Base-by-base conservation (phyloP, 2,113 vertebrate species). In the Rallus limicola region DNA sequence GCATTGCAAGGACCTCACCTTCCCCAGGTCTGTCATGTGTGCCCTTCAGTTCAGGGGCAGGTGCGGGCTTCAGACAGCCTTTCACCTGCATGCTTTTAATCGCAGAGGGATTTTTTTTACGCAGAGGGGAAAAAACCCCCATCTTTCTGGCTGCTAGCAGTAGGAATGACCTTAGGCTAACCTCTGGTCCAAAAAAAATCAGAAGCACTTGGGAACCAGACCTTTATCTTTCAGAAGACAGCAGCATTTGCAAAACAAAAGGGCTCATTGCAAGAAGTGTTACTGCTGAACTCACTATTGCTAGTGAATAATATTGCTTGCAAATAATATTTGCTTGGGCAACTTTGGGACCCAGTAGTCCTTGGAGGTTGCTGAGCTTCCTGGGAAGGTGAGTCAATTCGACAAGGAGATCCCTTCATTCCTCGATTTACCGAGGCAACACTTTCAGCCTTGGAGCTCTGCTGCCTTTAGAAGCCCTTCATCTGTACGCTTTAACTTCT, bases 201-300 rank as follows among this genome's bases (percentile, higher is more conserved):
- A 20, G 58, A 50, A 83, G n/a, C 5, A n/a, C 0, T 0, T 3
- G 16, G 15, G 38, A 77, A 82, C 69, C 21, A 40, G 28, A 16
- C 5, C 3, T 25, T 12, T 28, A 0, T 11, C 25, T 60, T 29
- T 64, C 24, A n/a, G 64, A 12, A 80, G 12, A 63, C 16, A 56
- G 4, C 20, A 44, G 24, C 7, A 19, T 70, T 33, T 56, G 16
- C 24, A 68, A 70, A 95, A 16, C 1, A 36, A 40, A 85, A 55
- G 25, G 56, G 5, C 5, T 26, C 40, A 25, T 46, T 78, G 18
- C 12, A 81, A 50, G 17, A 38, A 28, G 5, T 10, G 26, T 48
- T 38, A 9, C 26, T 67, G 60, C 28, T 81, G 75, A 56, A 42
- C 34, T 63, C 74, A 36, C 5, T n/a, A 3, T 29, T 52, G 40